phyloP scores from a whole-genome alignment of 1,140 invertebrate species.

The Lucilia cuprina region DNA sequence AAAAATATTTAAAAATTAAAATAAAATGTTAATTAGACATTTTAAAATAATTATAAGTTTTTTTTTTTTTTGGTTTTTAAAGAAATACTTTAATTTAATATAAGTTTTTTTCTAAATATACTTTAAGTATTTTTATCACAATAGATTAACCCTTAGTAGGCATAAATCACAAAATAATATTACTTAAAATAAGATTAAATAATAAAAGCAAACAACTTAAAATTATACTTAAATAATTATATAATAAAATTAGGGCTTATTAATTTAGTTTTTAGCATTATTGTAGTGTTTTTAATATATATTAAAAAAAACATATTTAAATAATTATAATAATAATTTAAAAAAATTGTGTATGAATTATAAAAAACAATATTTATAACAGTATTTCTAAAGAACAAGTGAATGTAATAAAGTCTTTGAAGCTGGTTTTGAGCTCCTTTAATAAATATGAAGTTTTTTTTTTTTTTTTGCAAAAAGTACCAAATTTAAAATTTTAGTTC shows the following conservation, averaged over 20 bases:
- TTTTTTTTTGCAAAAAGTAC: too few relatives aligned
- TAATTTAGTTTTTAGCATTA: constrained; percentile 13
- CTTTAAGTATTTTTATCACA: constrained; percentile 5
- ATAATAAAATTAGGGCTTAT: background rate
- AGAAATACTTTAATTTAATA: background rate
- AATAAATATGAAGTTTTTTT: background rate
- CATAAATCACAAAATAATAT: background rate
- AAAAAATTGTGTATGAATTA: background rate
- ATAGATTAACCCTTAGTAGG: background rate
- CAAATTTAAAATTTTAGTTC: too few relatives aligned
- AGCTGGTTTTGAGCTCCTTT: background rate
- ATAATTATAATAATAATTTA: too few relatives aligned
- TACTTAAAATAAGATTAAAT: background rate
- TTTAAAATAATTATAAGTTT: background rate
- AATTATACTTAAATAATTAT: background rate
- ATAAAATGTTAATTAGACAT: background rate
- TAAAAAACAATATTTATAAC: background rate
- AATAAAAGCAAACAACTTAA: background rate
- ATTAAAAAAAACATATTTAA: background rate
- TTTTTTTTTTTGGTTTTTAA: background rate
- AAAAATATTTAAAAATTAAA: background rate
- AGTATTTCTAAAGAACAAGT: background rate
- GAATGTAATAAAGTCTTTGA: background rate
- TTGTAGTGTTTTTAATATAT: constrained; percentile 1
- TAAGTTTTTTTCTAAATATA: background rate